Percentiles rank a stretch among this genome's conserved stretches.
phyloP scores from a whole-genome alignment of 2,888 invertebrate species.

The Hirtodrosophila histrioides region DNA sequence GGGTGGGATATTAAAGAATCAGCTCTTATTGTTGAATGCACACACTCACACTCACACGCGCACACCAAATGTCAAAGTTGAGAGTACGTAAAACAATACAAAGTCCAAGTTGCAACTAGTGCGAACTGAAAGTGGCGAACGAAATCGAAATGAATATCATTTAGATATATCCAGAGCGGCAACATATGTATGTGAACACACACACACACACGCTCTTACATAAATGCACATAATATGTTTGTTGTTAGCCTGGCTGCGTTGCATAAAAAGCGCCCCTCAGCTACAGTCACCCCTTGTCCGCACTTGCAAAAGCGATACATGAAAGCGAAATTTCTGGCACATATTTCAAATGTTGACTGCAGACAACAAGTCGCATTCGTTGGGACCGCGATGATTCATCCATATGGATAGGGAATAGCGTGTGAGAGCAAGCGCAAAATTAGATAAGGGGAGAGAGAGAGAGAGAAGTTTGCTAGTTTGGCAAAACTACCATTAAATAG shows the following conservation, averaged over 20 bases:
- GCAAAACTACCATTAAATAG: conserved; percentile 13
- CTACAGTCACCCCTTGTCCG: conserved; percentile 6
- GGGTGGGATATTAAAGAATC: neutral
- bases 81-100: conserved; percentile 34
- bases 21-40: neutral
- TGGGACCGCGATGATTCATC: conserved; percentile 60
- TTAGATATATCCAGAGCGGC: conserved; percentile 20
- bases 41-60: neutral
- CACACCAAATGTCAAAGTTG: conserved; percentile 67
- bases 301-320: conserved; percentile 54
- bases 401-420: neutral
- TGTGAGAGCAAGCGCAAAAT: conserved; percentile 8
- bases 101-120: conserved; percentile 13
- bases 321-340: conserved; percentile 81
- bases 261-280: conserved; percentile 56
- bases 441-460: conserved; percentile 17
- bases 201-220: conserved; percentile 1
- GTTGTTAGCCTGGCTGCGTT: conserved; percentile 37
- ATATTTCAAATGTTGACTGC: conserved; percentile 64
- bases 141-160: conserved; percentile 61
- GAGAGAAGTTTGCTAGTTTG: conserved; percentile 3
- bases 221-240: conserved; percentile 23
- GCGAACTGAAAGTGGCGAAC: conserved; percentile 22
- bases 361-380: conserved; percentile 69
- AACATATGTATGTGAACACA: conserved; percentile 1